Conservation (phyloP, 1,140 invertebrate species). For the Acromyrmex charruanus region DNA sequence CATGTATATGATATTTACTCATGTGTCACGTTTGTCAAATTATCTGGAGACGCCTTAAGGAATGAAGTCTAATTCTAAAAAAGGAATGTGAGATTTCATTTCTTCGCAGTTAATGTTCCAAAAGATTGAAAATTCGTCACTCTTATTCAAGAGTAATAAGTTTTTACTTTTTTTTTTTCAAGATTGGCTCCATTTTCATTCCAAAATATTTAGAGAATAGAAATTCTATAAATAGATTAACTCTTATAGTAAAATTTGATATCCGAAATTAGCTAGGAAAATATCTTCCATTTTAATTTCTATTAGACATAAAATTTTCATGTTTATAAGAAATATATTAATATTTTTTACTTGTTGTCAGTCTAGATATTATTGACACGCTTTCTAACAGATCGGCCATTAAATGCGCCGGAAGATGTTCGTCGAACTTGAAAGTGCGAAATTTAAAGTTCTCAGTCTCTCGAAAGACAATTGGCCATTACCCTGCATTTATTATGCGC, state of each 20-base stretch:
- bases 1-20: no score
- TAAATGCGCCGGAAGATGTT: slow-evolving; percentile 21
- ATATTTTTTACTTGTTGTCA: background rate
- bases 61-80: no score
- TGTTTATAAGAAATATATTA: background rate
- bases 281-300: background rate
- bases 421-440: slow-evolving; percentile 22
- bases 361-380: background rate
- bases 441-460: slow-evolving; percentile 15
- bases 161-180: no score
- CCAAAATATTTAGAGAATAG: no score
- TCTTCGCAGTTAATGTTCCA: no score
- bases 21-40: no score
- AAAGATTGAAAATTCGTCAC: no score
- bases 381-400: slow-evolving; percentile 16
- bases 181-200: no score
- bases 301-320: background rate
- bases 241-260: background rate
- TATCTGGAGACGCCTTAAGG: no score
- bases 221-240: background rate
- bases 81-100: no score
- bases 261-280: background rate
- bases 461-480: slow-evolving; percentile 43
- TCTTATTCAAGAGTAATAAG: no score
- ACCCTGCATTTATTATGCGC: slow-evolving; percentile 16